phyloP scores from a whole-genome alignment of 2,113 vertebrate species.

The Psettodes erumei region DNA sequence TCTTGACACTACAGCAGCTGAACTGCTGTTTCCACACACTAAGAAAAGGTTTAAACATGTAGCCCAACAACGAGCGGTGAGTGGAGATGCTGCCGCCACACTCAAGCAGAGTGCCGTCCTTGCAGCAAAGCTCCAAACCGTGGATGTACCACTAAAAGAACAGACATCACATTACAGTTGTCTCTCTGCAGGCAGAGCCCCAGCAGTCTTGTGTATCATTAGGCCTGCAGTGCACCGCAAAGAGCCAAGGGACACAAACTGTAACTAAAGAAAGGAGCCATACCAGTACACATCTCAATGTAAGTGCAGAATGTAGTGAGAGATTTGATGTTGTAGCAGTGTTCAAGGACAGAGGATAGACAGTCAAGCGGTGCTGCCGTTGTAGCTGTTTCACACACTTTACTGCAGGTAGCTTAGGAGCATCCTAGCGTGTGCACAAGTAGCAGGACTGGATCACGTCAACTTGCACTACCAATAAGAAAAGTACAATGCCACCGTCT shows the following conservation, averaged over 20 bases:
- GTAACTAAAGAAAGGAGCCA: constrained; percentile 32
- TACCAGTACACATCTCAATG: constrained; percentile 7
- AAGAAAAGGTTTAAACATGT: neutral
- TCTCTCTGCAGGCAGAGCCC: constrained; percentile 6
- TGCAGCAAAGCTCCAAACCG: neutral
- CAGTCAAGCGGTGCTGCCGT: neutral
- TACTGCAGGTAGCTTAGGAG: neutral
- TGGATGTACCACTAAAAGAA: neutral
- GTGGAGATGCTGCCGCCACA: neutral
- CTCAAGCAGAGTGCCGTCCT: neutral
- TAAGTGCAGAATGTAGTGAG: constrained; percentile 8
- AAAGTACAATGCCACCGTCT: constrained; percentile 16
- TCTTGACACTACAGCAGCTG: constrained; percentile 7
- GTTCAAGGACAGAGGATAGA: constrained; percentile 3
- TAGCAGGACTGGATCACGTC: constrained; percentile 5
- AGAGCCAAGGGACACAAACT: constrained; percentile 25
- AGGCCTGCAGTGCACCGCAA: constrained; percentile 13
- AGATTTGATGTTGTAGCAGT: neutral
- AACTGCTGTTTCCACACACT: neutral
- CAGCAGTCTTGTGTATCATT: constrained; percentile 30
- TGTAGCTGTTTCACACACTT: neutral
- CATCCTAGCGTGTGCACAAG: no score
- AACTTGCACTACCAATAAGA: neutral
- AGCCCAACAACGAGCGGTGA: neutral
- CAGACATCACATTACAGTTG: neutral